A percentile compares a stretch with the other conserved stretches of the same genome.
These are phyloP conservation scores for Erebia aethiops DNA, from an alignment of 2,888 invertebrate genomes.

Conservation along the genomic window DNA sequence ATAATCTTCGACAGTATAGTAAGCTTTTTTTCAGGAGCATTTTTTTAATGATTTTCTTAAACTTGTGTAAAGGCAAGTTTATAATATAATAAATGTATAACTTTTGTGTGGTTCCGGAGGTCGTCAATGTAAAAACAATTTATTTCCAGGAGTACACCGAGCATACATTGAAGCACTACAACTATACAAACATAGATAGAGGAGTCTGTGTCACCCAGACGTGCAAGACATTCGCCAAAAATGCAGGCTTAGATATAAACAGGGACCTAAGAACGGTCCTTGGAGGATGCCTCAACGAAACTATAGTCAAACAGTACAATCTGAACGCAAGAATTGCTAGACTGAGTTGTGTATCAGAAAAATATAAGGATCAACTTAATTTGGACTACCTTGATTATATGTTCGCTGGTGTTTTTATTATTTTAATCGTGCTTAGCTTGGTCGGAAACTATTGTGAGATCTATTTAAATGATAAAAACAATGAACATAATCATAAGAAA, in stretches of 20 bases:
- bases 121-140: not conserved
- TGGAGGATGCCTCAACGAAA: conserved; percentile 47
- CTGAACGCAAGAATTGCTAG: conserved; percentile 42
- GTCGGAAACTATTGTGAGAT: conserved; percentile 10
- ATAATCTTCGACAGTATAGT: too few species aligned
- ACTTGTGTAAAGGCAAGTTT: too few species aligned
- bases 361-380: conserved; percentile 13
- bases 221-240: conserved; percentile 38
- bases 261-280: conserved; percentile 42
- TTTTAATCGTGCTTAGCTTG: not conserved
- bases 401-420: conserved; percentile 3
- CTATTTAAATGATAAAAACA: not conserved
- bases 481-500: conserved; percentile 3
- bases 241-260: conserved; percentile 14
- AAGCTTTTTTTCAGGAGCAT: too few species aligned
- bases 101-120: too few species aligned
- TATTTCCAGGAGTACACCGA: conserved; percentile 48
- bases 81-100: too few species aligned
- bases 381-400: conserved; percentile 9
- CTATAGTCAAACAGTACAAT: conserved; percentile 41
- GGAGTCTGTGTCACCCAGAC: conserved; percentile 47
- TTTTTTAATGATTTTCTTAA: too few species aligned
- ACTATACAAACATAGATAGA: conserved; percentile 47
- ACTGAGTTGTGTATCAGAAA: conserved; percentile 25
- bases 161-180: conserved; percentile 46